phyloP scores from a whole-genome alignment of 1,140 invertebrate species.

The Agrypnia vestita region DNA sequence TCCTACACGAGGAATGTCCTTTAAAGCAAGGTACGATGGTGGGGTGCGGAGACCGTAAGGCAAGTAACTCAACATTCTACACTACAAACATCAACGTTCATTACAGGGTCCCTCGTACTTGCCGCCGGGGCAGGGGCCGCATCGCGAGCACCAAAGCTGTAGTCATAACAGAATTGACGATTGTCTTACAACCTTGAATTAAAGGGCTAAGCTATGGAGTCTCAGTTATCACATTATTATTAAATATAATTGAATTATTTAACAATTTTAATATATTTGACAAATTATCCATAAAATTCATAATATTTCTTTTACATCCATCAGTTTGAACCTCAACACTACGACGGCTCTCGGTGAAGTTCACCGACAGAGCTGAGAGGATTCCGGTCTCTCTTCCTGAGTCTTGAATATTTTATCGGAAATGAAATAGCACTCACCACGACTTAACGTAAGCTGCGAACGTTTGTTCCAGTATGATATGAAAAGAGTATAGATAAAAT shows the following conservation, averaged over 20 bases:
- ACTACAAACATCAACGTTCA: background rate
- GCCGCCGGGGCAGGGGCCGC: background rate
- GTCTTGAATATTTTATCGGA: background rate
- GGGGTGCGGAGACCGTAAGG: conserved; percentile 4
- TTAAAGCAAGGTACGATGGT: conserved; percentile 20
- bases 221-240: conserved; percentile 58
- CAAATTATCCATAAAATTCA: conserved; percentile 54
- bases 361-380: no score
- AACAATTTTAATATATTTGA: conserved; percentile 59
- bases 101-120: background rate
- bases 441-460: conserved; percentile 33
- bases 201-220: conserved; percentile 42
- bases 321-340: conserved; percentile 6
- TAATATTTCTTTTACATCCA: conserved; percentile 37
- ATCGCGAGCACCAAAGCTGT: background rate
- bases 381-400: background rate
- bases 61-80: background rate
- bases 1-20: conserved; percentile 6
- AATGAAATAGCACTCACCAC: conserved; percentile 25
- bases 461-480: conserved; percentile 37
- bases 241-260: conserved; percentile 59
- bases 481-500: conserved; percentile 53
- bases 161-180: conserved; percentile 14
- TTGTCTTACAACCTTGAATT: conserved; percentile 46
- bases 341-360: background rate